phyloP scores from a whole-genome alignment of 37 sponge, comb jelly and placozoan species.

The Halisarca cf. caerulea region DNA sequence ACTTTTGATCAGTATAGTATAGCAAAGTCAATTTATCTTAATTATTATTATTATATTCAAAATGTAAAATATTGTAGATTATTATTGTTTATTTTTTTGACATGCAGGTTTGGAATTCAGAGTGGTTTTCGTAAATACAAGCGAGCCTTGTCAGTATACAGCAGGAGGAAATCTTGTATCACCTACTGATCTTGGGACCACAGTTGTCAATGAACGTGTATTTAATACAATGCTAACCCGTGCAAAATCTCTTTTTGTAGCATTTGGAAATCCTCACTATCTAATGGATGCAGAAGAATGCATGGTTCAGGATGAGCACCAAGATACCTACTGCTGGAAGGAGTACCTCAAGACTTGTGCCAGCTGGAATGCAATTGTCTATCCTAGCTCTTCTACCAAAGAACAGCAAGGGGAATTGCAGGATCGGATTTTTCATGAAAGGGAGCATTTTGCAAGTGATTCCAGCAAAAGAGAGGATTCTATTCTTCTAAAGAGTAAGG shows the following conservation, averaged over 20 bases:
- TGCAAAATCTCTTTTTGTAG: constrained; percentile 62
- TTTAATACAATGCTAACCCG: constrained; percentile 75
- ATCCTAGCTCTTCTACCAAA: neutral
- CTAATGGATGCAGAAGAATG: constrained; percentile 42
- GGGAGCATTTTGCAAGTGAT: neutral
- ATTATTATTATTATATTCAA: neutral
- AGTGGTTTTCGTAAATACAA: constrained; percentile 36
- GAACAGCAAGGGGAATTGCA: neutral
- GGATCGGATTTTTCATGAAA: neutral
- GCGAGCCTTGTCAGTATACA: constrained; percentile 12
- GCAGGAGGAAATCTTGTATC: constrained; percentile 19
- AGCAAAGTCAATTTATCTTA: no score
- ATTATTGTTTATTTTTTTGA: neutral
- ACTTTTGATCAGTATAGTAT: neutral
- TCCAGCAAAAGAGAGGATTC: neutral
- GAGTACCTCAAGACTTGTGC: constrained; percentile 63
- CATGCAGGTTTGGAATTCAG: constrained; percentile 39
- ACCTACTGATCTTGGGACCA: constrained; percentile 12
- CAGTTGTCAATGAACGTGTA: constrained; percentile 46
- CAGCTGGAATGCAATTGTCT: constrained; percentile 35
- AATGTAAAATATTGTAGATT: neutral
- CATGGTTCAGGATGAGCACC: neutral
- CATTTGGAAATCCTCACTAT: constrained; percentile 65
- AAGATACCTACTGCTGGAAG: constrained; percentile 53
- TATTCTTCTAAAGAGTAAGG: neutral